A percentile compares a stretch with the other conserved stretches of the same genome.
Conservation (phyloP, 2,113 vertebrate species). For the Motacilla alba region DNA sequence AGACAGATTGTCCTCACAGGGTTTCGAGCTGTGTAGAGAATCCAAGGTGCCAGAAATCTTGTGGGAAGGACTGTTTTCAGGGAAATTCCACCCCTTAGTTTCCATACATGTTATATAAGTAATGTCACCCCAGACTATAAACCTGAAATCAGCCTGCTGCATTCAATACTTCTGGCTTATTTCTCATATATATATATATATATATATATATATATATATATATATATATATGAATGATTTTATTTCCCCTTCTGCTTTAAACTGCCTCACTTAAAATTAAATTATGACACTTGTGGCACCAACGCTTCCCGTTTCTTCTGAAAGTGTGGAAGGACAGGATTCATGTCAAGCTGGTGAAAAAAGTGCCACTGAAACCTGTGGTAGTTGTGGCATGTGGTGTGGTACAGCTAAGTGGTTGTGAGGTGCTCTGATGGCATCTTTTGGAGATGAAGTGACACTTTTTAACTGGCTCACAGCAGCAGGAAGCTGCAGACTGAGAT, state of each 20-base stretch:
- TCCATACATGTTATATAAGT: neutral
- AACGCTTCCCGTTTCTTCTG: neutral
- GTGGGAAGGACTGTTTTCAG: constrained; percentile 34
- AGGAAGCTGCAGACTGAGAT: neutral
- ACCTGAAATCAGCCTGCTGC: neutral
- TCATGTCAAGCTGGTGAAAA: neutral
- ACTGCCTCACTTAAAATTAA: neutral
- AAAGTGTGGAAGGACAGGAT: neutral
- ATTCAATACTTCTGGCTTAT: neutral
- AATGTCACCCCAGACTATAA: constrained; percentile 5
- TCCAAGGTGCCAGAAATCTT: constrained; percentile 20
- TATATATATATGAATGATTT: too few species aligned
- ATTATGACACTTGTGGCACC: neutral
- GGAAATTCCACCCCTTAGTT: constrained; percentile 46
- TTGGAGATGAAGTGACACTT: neutral
- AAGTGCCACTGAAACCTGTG: neutral
- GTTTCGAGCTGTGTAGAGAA: neutral
- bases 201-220: neutral
- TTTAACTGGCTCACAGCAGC: neutral
- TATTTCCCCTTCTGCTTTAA: neutral
- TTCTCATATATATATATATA: neutral
- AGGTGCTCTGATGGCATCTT: neutral
- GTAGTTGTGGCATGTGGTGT: neutral
- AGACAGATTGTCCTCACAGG: constrained; percentile 4
- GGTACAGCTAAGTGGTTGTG: neutral